These are phyloP conservation scores for Macaca nemestrina DNA, from an alignment of 2,113 vertebrate species.

Conservation along the genomic window DNA sequence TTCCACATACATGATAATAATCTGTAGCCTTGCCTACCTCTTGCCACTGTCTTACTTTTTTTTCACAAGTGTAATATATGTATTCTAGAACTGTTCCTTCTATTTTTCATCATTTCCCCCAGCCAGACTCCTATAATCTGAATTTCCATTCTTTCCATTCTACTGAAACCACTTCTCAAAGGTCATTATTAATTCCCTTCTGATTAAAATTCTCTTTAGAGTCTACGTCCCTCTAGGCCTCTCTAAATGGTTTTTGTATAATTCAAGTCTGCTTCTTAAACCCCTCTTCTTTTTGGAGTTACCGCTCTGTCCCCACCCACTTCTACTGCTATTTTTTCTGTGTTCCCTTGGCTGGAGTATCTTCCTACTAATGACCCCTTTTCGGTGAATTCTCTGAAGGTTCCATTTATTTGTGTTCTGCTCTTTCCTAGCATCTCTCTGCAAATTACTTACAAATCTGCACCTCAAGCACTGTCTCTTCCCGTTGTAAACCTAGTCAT, in stretches of 20 bases:
- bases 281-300: neutral
- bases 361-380: neutral
- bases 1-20: neutral
- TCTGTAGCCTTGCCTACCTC: neutral
- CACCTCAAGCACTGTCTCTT: neutral
- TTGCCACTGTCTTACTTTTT: neutral
- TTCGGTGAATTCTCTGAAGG: neutral
- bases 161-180: neutral
- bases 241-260: neutral
- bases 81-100: neutral
- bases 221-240: neutral
- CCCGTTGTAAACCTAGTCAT: neutral
- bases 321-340: neutral
- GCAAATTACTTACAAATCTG: neutral
- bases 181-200: conserved; percentile 4
- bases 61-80: neutral
- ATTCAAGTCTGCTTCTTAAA: neutral
- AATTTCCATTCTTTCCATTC: neutral
- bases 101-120: neutral
- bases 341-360: neutral
- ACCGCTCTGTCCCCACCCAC: neutral
- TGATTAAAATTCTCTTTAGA: neutral
- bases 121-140: neutral
- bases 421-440: neutral
- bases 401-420: neutral